Base-by-base conservation (phyloP, 2,888 invertebrate genomes). In the Chrysotoxum bicinctum region DNA sequence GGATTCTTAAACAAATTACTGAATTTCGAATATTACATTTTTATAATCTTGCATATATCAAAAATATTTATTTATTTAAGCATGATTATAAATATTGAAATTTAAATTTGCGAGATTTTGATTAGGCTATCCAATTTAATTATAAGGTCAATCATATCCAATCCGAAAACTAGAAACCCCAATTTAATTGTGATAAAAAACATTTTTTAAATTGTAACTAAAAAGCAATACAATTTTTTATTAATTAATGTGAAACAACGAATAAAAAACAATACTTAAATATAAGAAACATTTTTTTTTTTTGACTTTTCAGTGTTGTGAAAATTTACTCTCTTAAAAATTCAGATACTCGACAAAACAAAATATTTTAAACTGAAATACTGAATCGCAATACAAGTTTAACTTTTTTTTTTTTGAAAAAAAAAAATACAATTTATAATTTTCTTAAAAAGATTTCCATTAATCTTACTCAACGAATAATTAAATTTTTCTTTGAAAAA, bases 381-480 rank as follows among this genome's bases (percentile, higher is more conserved):
- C 74, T 79, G 70, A 58, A 79, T 52, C 10, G 26, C 19, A 45
- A 45, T 30, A 54, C 14, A 43, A 43, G 30, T 48, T 52, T 60
- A 35, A 32, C 8, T 72, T 62, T 54, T 32, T 56, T 37, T 37
- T 12, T 0, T 26, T 3, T 7, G 6, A 26, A 26, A 26, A 26
- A 26, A 14, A 37, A 12, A 14, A 35, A 35, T 4, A 12, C 12
- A 30, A n/a, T n/a, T n/a, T n/a, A n/a, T n/a, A n/a, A n/a, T n/a
- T n/a, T n/a, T n/a, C n/a, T n/a, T n/a, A 16, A 56, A 6, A 32
- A 45, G 2, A 50, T 50, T 86, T 88, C 87, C 87, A 90, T 90
- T 89, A 87, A 87, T 89, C 89, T 89, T 91, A 90, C 91, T 91
- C 91, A 91, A 90, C 89, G 80, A 88, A 88, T 88, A 88, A 87